phyloP scores from a whole-genome alignment of 92 coral and sea anemone species.

The Heliopora coerulea region DNA sequence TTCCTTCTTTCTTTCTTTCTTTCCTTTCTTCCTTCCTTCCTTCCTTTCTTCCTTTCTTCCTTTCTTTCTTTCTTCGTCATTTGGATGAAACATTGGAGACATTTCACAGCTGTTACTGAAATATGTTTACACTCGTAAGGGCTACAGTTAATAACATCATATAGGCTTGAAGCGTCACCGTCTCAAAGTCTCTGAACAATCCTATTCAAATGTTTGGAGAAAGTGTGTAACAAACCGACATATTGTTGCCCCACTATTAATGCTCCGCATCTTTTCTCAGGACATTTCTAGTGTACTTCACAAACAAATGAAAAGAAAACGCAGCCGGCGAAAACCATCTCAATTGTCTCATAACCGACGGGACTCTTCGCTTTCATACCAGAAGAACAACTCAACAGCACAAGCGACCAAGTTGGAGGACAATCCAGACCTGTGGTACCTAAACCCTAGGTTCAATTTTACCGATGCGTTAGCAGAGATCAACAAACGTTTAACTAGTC shows the following conservation, averaged over 20 bases:
- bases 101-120: too few species aligned
- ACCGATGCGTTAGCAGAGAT: constrained; percentile 31
- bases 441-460: constrained; percentile 25
- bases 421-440: constrained; percentile 30
- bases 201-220: too few species aligned
- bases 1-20: too few species aligned
- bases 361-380: background rate
- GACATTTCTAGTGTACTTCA: constrained; percentile 3
- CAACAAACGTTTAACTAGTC: constrained; percentile 30
- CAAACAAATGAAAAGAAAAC: constrained; percentile 35
- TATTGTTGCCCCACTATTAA: background rate
- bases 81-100: too few species aligned
- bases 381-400: background rate
- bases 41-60: too few species aligned
- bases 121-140: too few species aligned
- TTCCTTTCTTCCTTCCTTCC: too few species aligned
- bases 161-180: too few species aligned
- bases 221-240: background rate
- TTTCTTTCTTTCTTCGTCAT: too few species aligned
- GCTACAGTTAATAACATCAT: too few species aligned
- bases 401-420: background rate
- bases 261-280: background rate
- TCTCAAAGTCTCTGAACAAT: too few species aligned
- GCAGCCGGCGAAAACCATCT: constrained; percentile 9
- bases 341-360: constrained; percentile 2